Conservation (phyloP, 2,888 invertebrate genomes). For the Hypomecis atomaria region DNA sequence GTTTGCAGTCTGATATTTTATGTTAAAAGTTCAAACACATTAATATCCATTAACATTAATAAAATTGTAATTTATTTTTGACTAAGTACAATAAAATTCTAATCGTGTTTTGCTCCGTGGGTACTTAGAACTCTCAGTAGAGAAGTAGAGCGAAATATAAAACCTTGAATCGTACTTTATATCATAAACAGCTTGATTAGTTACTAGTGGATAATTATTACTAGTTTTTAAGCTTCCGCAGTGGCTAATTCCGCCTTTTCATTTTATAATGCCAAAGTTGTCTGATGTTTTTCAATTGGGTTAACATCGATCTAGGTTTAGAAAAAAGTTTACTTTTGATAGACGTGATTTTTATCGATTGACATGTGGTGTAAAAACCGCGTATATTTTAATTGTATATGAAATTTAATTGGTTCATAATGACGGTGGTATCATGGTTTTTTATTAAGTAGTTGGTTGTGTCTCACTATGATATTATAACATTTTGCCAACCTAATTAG, state of each 20-base stretch:
- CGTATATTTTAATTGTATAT: background rate
- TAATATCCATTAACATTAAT: background rate
- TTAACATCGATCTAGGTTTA: constrained; percentile 16
- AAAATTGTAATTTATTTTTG: background rate
- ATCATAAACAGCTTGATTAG: constrained; percentile 41
- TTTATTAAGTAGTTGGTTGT: too few species aligned
- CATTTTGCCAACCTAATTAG: too few species aligned
- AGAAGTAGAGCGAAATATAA: constrained; percentile 45
- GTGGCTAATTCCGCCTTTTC: constrained; percentile 44
- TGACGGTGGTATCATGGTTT: too few species aligned
- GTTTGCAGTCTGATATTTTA: background rate
- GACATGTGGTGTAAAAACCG: constrained; percentile 4
- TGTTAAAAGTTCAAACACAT: background rate
- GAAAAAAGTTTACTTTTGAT: constrained; percentile 15
- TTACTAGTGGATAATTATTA: constrained; percentile 40
- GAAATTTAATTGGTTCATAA: background rate
- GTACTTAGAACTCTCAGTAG: constrained; percentile 3
- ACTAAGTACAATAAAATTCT: background rate
- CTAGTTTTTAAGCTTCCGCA: constrained; percentile 43
- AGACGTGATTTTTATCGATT: constrained; percentile 8
- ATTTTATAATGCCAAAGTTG: constrained; percentile 30
- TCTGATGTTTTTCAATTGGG: constrained; percentile 18
- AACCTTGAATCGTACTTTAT: constrained; percentile 42
- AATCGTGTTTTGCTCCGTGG: background rate
- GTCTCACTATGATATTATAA: too few species aligned